Evolutionary conservation across 2,797 vertebrate species (phyloP).

Genomic region (Emydoidea blandingii): DNA sequence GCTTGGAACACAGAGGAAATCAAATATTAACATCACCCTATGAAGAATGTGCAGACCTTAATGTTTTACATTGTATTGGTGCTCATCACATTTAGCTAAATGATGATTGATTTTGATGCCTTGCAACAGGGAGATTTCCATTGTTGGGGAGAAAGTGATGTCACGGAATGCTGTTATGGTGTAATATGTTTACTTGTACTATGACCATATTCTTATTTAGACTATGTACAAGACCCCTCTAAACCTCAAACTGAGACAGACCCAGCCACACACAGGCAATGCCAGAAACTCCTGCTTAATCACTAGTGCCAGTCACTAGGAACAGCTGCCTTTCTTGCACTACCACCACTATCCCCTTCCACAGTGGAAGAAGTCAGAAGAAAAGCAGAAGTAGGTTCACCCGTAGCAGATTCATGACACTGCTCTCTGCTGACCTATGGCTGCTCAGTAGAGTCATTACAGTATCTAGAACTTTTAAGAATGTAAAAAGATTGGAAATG

Average conservation of each 20-base stretch:
- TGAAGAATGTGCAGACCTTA: accelerated
- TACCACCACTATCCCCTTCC: not conserved
- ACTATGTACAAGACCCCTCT: not conserved
- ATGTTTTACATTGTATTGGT: not conserved
- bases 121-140: not conserved
- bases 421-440: too few species aligned
- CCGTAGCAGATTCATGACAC: not conserved
- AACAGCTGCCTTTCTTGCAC: not conserved
- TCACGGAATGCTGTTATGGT: not conserved
- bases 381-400: not conserved
- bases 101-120: not conserved
- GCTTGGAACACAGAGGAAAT: not conserved
- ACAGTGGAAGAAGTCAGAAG: not conserved
- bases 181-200: slow-evolving; percentile 22
- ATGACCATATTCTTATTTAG: not conserved
- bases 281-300: not conserved
- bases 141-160: not conserved
- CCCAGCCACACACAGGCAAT: not conserved
- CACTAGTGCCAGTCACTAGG: not conserved
- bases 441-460: not conserved
- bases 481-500: not conserved
- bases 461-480: not conserved
- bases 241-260: slow-evolving; percentile 6
- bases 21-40: accelerated
- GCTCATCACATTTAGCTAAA: accelerated